phyloP scores from a whole-genome alignment of 2,888 invertebrate species.

The Leptinotarsa haldemani region DNA sequence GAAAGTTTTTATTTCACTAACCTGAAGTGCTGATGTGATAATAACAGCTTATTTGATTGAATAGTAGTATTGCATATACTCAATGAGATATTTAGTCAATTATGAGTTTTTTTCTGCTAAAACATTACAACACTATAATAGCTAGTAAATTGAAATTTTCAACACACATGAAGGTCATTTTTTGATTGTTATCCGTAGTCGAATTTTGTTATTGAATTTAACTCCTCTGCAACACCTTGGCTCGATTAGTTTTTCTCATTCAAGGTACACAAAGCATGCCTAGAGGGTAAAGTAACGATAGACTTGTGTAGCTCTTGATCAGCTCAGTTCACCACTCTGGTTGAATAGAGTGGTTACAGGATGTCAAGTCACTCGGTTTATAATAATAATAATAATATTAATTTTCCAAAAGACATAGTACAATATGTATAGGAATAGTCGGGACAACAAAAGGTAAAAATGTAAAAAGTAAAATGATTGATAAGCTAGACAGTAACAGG shows the following conservation, averaged over 20 bases:
- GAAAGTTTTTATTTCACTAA: constrained; percentile 4
- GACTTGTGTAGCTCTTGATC: too few species aligned
- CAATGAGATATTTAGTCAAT: constrained; percentile 7
- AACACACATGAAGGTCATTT: background rate
- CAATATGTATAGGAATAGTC: too few species aligned
- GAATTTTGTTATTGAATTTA: background rate
- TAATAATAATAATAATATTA: too few species aligned
- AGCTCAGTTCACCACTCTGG: too few species aligned
- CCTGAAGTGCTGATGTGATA: background rate
- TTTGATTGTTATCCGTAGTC: background rate
- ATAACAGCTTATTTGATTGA: constrained; percentile 6
- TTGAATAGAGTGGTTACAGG: too few species aligned
- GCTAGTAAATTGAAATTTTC: background rate
- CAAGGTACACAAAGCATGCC: too few species aligned
- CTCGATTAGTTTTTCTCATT: background rate
- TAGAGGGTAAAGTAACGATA: too few species aligned
- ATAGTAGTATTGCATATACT: background rate
- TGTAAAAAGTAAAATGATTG: too few species aligned
- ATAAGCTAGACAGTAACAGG: too few species aligned
- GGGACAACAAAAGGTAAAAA: too few species aligned
- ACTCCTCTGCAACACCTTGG: background rate
- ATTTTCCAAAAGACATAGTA: too few species aligned
- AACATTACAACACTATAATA: background rate
- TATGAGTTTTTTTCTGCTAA: background rate
- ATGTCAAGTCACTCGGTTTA: too few species aligned